Evolutionary conservation across 2,113 vertebrate genomes (phyloP).

Genomic region (Thinocorus orbignyianus): DNA sequence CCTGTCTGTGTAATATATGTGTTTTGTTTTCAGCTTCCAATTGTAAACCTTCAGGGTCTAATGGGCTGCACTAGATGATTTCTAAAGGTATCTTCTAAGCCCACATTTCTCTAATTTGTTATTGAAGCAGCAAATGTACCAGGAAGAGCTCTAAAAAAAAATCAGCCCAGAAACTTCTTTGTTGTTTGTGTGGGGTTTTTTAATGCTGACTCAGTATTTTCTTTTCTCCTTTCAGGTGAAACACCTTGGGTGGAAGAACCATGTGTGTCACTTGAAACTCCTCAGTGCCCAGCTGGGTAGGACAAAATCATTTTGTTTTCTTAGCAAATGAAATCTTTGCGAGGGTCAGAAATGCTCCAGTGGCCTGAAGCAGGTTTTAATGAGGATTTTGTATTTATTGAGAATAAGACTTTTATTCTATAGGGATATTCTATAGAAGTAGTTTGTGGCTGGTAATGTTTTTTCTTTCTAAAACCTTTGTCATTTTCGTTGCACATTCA

Average conservation of each 20-base stretch:
- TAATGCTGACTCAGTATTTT: not conserved
- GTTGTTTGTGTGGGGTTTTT: not conserved
- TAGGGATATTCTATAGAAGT: not conserved
- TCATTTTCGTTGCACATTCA: not conserved
- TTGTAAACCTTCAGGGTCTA: not conserved
- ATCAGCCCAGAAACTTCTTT: not conserved
- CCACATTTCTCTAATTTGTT: not conserved
- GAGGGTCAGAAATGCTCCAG: not conserved
- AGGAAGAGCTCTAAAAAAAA: not conserved
- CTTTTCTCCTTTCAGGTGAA: constrained; percentile 67
- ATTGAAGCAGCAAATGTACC: not conserved
- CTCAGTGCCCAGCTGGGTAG: constrained; percentile 89
- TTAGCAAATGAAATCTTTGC: not conserved
- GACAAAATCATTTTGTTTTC: not conserved
- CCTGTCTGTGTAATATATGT: not conserved
- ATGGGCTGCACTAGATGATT: not conserved
- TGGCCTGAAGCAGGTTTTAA: not conserved
- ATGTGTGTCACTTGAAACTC: constrained; percentile 53
- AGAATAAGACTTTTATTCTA: not conserved
- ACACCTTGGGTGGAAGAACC: constrained; percentile 73
- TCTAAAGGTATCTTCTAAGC: not conserved
- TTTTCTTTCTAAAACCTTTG: not conserved
- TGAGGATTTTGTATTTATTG: not conserved
- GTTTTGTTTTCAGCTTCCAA: not conserved
- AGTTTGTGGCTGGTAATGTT: not conserved